Evolutionary conservation across 2,113 vertebrate genomes (phyloP), one percentile per base, ranked within the genome.

Genomic region (Hippolais icterina): DNA sequence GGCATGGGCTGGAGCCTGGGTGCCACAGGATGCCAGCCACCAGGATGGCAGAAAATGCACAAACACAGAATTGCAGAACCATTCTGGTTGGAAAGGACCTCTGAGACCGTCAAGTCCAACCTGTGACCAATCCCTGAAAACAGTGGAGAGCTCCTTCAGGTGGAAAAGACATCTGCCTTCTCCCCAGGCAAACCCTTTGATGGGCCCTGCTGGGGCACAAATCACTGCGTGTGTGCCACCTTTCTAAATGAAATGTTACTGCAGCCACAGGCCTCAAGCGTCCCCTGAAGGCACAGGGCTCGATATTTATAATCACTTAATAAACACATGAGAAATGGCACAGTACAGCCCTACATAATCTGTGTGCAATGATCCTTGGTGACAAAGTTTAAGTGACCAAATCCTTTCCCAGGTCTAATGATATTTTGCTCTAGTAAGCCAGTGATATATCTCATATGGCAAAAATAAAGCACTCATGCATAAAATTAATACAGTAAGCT

Each of bases 401-500:
- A 92, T 97, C 90, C 65, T 95, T 96, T 94, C 27, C 93, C 60
- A 94, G 91, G 87, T 65, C 86, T 97, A 96, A 97, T 95, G 94
- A 87, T 93, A 96, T 93, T 97, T 96, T 92, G 81, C 89, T 95
- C 75, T 91, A 82, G 72, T 89, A 95, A 90, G 93, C 90, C 69
- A 57, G 84, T 96, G 93, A 93, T 96, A 25, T 90, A 96, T 94
- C 90, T 95, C 88, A 14, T 89, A 93, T 47, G 90, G 96, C 94
- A 95, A 97, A 98, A 97, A 97, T 95, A 97, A 97, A 96, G 97
- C 96, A 91, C 77, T 96, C 97, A 95, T 97, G 97, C 97, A 97
- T 98, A 97, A 98, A 98, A 97, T 97, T 96, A 97, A 97, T 96
- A 96, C 90, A 96, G 90, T 93, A 96, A 96, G 96, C 96, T 91